Conservation (phyloP, 2,113 vertebrate species). For the Osmerus eperlanus region DNA sequence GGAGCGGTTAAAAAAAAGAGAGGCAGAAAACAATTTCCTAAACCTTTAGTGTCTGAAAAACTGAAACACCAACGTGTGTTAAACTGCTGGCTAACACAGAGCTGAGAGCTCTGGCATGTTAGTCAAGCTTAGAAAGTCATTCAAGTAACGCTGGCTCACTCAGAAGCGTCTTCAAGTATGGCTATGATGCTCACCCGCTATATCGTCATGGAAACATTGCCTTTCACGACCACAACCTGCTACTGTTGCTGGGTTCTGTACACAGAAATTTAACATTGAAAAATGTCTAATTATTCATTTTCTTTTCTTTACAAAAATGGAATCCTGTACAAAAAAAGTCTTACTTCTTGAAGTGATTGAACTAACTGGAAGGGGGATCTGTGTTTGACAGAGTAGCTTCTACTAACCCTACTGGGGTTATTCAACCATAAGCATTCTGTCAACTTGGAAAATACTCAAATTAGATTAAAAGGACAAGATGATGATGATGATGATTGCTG, state of each 20-base stretch:
- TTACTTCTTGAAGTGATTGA: slow-evolving; percentile 45
- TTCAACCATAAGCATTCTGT: slow-evolving; percentile 37
- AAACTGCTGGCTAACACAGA: slow-evolving; percentile 85
- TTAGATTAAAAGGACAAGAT: slow-evolving; percentile 26
- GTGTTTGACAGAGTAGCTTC: slow-evolving; percentile 48
- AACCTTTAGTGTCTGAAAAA: slow-evolving; percentile 91
- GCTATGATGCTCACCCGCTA: slow-evolving; percentile 87
- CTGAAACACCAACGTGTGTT: slow-evolving; percentile 79
- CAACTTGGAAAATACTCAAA: slow-evolving; percentile 30
- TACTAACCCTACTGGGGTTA: slow-evolving; percentile 55
- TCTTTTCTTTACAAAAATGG: slow-evolving; percentile 40
- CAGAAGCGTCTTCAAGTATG: slow-evolving; percentile 96
- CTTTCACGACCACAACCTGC: slow-evolving; percentile 70
- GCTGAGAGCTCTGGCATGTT: slow-evolving; percentile 76
- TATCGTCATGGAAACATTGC: slow-evolving; percentile 73
- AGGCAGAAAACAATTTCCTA: slow-evolving; percentile 79
- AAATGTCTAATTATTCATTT: slow-evolving; percentile 22
- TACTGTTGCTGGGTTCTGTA: slow-evolving; percentile 85
- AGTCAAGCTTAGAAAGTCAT: slow-evolving; percentile 87
- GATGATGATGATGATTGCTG: slow-evolving; percentile 39
- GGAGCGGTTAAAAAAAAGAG: slow-evolving; percentile 73
- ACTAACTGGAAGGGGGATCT: slow-evolving; percentile 68
- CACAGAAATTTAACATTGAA: slow-evolving; percentile 75
- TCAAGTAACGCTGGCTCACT: slow-evolving; percentile 97
- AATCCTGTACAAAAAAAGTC: slow-evolving; percentile 14